A percentile compares a stretch with the other conserved stretches of the same genome.
Evolutionary conservation across 2,113 vertebrate genomes (phyloP).

Genomic region (Upupa epops): DNA sequence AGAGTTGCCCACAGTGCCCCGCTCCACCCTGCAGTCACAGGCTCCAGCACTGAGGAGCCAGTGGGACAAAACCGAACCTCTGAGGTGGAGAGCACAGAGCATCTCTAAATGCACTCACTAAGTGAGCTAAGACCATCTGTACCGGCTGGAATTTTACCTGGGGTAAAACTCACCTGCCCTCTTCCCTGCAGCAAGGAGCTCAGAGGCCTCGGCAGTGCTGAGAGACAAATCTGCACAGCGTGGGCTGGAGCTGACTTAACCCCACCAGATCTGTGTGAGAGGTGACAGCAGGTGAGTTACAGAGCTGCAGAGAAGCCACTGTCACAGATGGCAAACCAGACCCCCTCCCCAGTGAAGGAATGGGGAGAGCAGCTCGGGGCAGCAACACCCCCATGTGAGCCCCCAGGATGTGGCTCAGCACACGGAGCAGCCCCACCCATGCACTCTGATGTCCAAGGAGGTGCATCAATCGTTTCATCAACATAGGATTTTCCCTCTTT

Average conservation of each 20-base stretch:
- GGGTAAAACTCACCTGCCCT: not conserved
- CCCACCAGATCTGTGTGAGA: not conserved
- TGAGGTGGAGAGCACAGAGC: not conserved
- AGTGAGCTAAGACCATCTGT: not conserved
- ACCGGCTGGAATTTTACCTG: not conserved
- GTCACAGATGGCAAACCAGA: not conserved
- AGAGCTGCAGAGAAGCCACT: not conserved
- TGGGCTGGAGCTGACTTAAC: fast-evolving
- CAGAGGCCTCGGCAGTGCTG: not conserved
- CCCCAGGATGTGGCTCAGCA: not conserved
- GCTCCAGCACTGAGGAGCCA: fast-evolving
- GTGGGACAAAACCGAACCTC: not conserved
- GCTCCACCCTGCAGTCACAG: not conserved
- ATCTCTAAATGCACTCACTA: not conserved
- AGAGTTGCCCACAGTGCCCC: not conserved
- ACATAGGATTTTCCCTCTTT: not conserved
- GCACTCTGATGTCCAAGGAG: fast-evolving
- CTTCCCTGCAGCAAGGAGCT: not conserved
- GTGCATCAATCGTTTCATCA: not conserved
- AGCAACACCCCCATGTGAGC: not conserved
- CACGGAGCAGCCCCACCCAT: fast-evolving
- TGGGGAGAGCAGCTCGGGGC: not conserved
- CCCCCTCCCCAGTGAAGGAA: fast-evolving
- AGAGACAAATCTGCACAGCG: not conserved
- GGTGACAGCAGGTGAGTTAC: not conserved